Conservation (phyloP, 2,113 vertebrate genomes). For the Megaleporinus macrocephalus region DNA sequence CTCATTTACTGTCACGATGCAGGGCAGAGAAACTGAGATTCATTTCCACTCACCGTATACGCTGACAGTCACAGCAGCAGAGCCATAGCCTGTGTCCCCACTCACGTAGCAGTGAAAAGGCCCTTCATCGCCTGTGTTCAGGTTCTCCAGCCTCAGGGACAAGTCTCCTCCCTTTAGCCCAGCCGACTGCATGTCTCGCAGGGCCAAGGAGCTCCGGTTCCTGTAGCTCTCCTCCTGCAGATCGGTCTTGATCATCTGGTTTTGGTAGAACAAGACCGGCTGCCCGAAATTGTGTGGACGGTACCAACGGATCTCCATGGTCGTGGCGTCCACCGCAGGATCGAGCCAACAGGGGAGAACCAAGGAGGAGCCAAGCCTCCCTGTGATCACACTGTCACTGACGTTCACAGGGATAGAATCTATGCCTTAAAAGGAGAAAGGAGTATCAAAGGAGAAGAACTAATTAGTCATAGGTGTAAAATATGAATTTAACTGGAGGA, state of each 20-base stretch:
- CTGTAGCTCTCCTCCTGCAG: neutral
- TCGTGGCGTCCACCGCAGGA: neutral
- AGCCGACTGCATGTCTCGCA: slow-evolving; percentile 17
- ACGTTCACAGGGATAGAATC: neutral
- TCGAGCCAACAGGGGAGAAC: slow-evolving; percentile 38
- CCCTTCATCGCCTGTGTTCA: slow-evolving; percentile 53
- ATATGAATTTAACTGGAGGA: too few relatives aligned
- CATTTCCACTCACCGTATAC: slow-evolving; percentile 64
- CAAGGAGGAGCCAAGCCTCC: neutral
- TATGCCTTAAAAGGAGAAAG: neutral
- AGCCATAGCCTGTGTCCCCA: slow-evolving; percentile 51
- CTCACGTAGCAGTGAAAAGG: slow-evolving; percentile 65
- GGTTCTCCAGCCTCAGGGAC: slow-evolving; percentile 63
- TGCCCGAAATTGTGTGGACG: neutral
- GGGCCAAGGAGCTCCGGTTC: slow-evolving; percentile 60
- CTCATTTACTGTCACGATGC: neutral
- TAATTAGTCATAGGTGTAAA: too few relatives aligned
- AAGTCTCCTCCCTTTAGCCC: slow-evolving; percentile 65
- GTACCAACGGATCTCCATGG: slow-evolving; percentile 42
- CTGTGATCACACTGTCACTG: neutral
- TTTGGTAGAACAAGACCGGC: neutral
- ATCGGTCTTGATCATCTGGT: neutral
- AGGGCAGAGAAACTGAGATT: neutral
- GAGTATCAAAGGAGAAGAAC: too few relatives aligned
- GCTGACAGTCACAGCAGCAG: neutral